Evolutionary conservation across 2,113 vertebrate species (phyloP), one percentile per base, ranked within the genome.

Genomic region (Scartelaos histophorus): DNA sequence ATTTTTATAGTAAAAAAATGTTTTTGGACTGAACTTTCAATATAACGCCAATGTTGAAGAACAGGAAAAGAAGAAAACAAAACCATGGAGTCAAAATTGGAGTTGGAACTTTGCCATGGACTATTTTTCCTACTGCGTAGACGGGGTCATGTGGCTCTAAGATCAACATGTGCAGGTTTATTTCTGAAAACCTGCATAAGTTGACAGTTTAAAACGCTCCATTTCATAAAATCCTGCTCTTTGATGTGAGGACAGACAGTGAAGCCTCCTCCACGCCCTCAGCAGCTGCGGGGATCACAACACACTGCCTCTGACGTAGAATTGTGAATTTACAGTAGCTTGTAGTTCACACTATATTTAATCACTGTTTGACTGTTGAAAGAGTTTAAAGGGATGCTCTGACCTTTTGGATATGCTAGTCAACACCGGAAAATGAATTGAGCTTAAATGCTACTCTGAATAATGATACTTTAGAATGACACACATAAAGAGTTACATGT

Each of bases 251-350:
- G 72, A 24, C 13, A 15, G 25, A 66, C 65, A 47, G 46, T 61
- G 69, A 70, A 78, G 43, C 38, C 57, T 54, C 66, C 69, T 80
- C 54, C 58, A 77, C 10, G 29, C 69, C 83, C 91, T 88, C 92
- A 93, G 90, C 79, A 92, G 79, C 82, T 94, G 85, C 85, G 88
- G 89, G 79, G 89, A 91, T 82, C 34, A 70, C 92, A 93, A 93
- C 95, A 94, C 92, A 94, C 93, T 92, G 91, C 92, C 89, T 85
- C 81, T 94, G 94, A 90, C 78, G 85, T 86, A 83, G 80, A 92
- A 79, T 69, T 82, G 82, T 78, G 77, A 73, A 13, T 62, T 62
- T 84, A 66, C 69, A 76, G 61, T 74, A 62, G 76, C 61, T 69
- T 71, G 82, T 70, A 76, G 56, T 75, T 69, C 71, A 67, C 46